Conservation (phyloP, 2,113 vertebrate genomes). For the Blennius ocellaris region DNA sequence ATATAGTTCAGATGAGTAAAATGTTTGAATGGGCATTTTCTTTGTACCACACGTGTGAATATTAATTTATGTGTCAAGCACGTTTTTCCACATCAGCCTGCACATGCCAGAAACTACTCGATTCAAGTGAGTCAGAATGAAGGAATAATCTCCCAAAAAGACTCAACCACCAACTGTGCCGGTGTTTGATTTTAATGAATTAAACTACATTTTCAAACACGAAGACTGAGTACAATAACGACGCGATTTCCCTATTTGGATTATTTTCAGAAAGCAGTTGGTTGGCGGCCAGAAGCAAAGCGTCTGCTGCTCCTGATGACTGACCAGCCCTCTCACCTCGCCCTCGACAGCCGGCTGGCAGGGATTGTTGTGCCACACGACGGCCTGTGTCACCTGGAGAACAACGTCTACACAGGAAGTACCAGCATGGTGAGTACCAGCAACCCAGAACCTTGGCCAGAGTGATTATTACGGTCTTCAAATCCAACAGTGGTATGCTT, state of each 20-base stretch:
- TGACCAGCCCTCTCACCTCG: conserved; percentile 96
- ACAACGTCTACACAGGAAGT: conserved; percentile 90
- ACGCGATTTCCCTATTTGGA: not conserved
- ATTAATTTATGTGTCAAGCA: conserved; percentile 31
- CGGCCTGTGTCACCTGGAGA: conserved; percentile 93
- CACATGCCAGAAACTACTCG: conserved; percentile 23
- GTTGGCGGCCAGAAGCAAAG: conserved; percentile 95
- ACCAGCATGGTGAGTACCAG: conserved; percentile 89
- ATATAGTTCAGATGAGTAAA: conserved; percentile 54
- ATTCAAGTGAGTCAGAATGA: conserved; percentile 22
- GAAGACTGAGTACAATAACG: not conserved
- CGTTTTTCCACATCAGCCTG: conserved; percentile 42
- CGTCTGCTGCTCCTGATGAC: conserved; percentile 96
- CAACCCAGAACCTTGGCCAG: not conserved
- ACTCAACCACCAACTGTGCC: not conserved
- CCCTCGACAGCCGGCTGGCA: conserved; percentile 95
- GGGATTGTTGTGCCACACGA: conserved; percentile 95
- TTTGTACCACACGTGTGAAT: conserved; percentile 52
- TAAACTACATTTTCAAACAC: not conserved
- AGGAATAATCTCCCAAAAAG: conserved; percentile 12
- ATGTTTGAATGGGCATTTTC: conserved; percentile 45
- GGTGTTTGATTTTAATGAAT: conserved; percentile 9
- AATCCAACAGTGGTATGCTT: not conserved
- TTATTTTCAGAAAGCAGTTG: conserved; percentile 87
- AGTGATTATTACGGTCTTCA: not conserved